These are phyloP conservation scores for Gymnocypris eckloni DNA, from an alignment of 2,797 vertebrate species.

Conservation along the genomic window DNA sequence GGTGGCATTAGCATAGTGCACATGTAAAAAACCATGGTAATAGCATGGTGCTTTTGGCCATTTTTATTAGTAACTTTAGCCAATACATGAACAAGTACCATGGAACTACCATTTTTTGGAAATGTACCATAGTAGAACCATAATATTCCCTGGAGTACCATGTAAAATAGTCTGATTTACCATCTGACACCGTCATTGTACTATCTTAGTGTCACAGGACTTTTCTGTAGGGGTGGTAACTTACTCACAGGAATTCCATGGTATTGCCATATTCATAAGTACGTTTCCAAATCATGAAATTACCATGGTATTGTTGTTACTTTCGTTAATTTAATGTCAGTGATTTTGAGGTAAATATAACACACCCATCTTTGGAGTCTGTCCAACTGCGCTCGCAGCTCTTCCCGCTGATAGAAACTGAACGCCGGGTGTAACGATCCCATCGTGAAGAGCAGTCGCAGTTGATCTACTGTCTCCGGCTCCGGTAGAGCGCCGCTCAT, in stretches of 20 bases:
- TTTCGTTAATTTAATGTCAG: not conserved
- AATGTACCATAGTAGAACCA: not conserved
- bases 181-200: not conserved
- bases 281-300: not conserved
- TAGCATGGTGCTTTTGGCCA: not conserved
- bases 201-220: not conserved
- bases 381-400: constrained; percentile 81
- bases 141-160: not conserved
- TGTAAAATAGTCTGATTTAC: not conserved
- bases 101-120: not conserved
- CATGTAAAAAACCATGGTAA: not conserved
- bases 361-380: constrained; percentile 71
- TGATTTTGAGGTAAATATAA: constrained; percentile 11
- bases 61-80: not conserved
- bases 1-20: not conserved
- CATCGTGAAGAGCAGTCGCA: constrained; percentile 88
- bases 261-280: not conserved
- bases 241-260: not conserved
- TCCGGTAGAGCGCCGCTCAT: constrained; percentile 66
- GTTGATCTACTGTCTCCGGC: constrained; percentile 77
- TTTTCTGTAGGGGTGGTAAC: not conserved
- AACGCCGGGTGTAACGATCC: constrained; percentile 88
- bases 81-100: not conserved
- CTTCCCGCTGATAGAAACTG: constrained; percentile 88
- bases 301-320: not conserved